These are phyloP conservation scores for Lepidonotus clava DNA, from an alignment of 2,888 invertebrate genomes.

Conservation along the genomic window DNA sequence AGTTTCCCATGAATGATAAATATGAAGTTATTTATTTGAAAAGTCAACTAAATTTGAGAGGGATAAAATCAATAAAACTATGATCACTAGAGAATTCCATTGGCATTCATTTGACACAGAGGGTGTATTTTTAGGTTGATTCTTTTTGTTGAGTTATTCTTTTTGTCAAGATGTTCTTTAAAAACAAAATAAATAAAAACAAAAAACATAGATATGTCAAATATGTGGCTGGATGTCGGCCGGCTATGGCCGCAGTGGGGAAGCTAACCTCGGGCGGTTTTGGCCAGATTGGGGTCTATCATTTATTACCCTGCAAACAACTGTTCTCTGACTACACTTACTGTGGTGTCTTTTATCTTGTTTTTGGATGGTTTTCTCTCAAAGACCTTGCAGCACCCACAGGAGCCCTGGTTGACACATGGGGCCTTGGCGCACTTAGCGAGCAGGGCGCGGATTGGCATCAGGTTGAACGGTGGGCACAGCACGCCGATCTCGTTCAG, in stretches of 20 bases:
- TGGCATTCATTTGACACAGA: too few species aligned
- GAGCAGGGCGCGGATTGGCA: slow-evolving; percentile 35
- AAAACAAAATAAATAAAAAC: not conserved
- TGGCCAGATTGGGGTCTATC: not conserved
- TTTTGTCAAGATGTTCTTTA: not conserved
- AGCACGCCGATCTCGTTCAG: slow-evolving; percentile 52
- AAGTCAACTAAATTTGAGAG: too few species aligned
- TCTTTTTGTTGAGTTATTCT: not conserved
- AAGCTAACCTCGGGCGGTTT: not conserved
- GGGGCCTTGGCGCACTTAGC: too few species aligned
- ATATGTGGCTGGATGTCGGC: not conserved
- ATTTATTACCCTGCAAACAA: not conserved
- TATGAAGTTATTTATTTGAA: too few species aligned
- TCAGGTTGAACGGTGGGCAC: slow-evolving; percentile 55
- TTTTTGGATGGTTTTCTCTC: not conserved
- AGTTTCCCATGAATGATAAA: too few species aligned
- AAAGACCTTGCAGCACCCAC: not conserved
- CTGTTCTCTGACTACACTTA: not conserved
- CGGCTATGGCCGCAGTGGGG: not conserved
- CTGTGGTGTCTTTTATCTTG: not conserved
- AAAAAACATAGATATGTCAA: not conserved
- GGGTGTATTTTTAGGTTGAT: too few species aligned
- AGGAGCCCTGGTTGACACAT: too few species aligned
- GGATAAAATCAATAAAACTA: too few species aligned
- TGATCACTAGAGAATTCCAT: too few species aligned